Conservation (phyloP, 2,113 vertebrate species). For the Poeciliopsis prolifica region DNA sequence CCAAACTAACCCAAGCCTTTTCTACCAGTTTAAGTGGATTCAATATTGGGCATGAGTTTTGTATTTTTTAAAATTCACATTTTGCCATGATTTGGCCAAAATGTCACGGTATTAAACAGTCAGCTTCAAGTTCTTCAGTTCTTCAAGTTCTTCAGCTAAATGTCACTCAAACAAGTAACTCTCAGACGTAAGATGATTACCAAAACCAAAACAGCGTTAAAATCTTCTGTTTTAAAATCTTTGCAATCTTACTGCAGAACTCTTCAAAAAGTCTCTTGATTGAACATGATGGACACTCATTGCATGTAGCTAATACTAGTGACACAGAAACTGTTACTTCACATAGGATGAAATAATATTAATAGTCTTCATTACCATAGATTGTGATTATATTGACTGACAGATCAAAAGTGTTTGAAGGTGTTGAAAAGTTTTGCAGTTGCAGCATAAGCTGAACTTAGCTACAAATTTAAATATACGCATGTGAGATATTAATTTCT, state of each 20-base stretch:
- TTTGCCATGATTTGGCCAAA: too few relatives aligned
- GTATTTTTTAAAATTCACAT: too few relatives aligned
- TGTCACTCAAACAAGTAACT: too few relatives aligned
- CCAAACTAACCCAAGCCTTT: not conserved
- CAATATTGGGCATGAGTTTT: too few relatives aligned
- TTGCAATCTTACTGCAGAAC: not conserved
- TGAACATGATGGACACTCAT: conserved; percentile 44
- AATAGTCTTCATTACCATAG: conserved; percentile 45
- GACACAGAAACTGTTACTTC: conserved; percentile 40
- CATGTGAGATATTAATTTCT: not conserved
- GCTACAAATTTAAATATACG: not conserved
- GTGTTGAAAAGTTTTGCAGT: not conserved
- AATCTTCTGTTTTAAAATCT: too few relatives aligned
- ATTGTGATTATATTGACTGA: conserved; percentile 25
- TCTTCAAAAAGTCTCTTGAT: not conserved
- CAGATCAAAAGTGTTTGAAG: conserved; percentile 38
- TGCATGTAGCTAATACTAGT: conserved; percentile 46
- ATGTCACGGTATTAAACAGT: too few relatives aligned
- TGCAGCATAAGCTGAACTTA: not conserved
- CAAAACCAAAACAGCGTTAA: too few relatives aligned
- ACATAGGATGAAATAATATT: conserved; percentile 46
- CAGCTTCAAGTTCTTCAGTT: too few relatives aligned
- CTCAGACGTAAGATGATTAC: too few relatives aligned
- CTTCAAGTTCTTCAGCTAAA: too few relatives aligned
- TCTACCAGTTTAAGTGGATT: too few relatives aligned